These are phyloP conservation scores for Uria aalge DNA, from an alignment of 2,113 vertebrate genomes.

Conservation along the genomic window DNA sequence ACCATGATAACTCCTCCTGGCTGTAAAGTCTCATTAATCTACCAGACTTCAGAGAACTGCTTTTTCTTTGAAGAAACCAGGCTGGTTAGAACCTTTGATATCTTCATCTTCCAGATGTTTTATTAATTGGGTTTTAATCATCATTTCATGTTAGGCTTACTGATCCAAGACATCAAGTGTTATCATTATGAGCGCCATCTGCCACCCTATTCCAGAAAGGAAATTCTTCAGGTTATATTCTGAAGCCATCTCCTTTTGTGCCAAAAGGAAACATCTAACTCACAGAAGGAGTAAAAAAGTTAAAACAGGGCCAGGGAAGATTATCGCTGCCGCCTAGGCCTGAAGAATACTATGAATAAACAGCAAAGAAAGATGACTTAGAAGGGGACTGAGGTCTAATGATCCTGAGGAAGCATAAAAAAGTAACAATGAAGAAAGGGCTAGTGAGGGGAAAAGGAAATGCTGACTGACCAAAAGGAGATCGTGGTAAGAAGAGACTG, in stretches of 20 bases:
- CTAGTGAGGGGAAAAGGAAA: conserved; percentile 39
- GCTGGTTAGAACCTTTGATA: conserved; percentile 51
- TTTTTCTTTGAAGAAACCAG: conserved; percentile 54
- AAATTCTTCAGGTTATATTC: conserved; percentile 41
- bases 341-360: background rate
- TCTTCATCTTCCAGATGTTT: conserved; percentile 62
- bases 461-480: conserved; percentile 36
- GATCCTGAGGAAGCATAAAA: background rate
- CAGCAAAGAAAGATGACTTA: background rate
- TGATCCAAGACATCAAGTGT: conserved; percentile 42
- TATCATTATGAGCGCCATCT: conserved; percentile 48
- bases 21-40: conserved; percentile 46
- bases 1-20: conserved; percentile 40
- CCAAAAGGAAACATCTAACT: conserved; percentile 2
- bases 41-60: conserved; percentile 21
- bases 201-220: conserved; percentile 6
- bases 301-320: background rate
- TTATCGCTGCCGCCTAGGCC: background rate
- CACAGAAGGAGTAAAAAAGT: background rate
- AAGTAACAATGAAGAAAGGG: conserved; percentile 9
- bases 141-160: conserved; percentile 31
- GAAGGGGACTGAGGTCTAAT: background rate
- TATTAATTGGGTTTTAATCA: conserved; percentile 62
- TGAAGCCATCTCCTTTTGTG: conserved; percentile 1
- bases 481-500: background rate